phyloP scores from a whole-genome alignment of 2,113 vertebrate genomes.

The Leucopsar rothschildi region DNA sequence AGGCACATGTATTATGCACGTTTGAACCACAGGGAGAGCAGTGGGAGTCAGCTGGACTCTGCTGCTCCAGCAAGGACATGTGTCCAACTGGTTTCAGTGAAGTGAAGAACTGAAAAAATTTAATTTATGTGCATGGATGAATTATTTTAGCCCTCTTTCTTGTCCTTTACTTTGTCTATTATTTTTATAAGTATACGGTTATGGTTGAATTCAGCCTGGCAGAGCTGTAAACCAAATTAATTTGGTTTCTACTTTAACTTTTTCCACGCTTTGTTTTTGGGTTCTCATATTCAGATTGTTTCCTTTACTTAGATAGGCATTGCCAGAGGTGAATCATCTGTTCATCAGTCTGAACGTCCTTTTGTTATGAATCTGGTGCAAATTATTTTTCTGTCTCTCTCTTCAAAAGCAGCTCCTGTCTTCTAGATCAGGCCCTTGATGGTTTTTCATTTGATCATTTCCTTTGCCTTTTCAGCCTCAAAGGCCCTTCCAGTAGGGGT shows the following conservation, averaged over 20 bases:
- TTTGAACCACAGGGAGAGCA: not conserved
- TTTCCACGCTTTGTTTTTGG: not conserved
- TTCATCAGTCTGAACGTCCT: not conserved
- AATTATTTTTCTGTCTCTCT: not conserved
- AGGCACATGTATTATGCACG: not conserved
- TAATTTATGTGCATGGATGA: not conserved
- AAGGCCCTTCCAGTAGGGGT: not conserved
- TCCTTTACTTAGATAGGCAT: not conserved
- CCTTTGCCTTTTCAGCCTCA: not conserved
- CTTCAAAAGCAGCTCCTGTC: not conserved
- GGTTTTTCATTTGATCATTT: not conserved
- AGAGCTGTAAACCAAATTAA: not conserved
- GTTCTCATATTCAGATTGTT: not conserved
- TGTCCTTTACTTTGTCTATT: not conserved
- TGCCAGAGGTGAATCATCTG: not conserved
- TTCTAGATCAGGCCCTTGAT: not conserved
- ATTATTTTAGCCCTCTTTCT: not conserved
- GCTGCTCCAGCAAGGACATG: not conserved
- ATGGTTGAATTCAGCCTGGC: not conserved
- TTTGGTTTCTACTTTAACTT: not conserved
- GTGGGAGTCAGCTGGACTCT: not conserved
- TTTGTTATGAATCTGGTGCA: not conserved
- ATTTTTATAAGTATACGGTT: not conserved
- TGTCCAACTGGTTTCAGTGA: accelerated
- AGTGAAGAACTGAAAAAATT: not conserved